These are phyloP conservation scores for Cromileptes altivelis DNA, from an alignment of 2,113 vertebrate species.

Conservation along the genomic window DNA sequence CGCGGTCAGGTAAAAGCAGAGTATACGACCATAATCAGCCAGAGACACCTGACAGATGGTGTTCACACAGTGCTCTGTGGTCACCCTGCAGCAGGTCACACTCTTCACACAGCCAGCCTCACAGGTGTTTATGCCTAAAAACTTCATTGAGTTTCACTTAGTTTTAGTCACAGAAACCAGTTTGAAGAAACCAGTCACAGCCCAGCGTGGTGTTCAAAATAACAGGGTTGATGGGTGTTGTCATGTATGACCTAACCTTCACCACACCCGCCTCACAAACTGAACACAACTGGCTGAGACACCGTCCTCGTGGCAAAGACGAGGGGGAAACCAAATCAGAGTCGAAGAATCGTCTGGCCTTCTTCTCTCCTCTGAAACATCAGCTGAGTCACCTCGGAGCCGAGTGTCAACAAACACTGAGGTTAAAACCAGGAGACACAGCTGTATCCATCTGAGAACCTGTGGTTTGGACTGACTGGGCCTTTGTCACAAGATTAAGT, in stretches of 20 bases:
- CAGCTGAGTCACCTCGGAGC: constrained; percentile 44
- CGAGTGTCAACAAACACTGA: constrained; percentile 32
- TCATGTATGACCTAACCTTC: constrained; percentile 29
- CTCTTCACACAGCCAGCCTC: constrained; percentile 18
- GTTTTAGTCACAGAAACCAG: too few species aligned
- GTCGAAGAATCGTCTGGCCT: not conserved
- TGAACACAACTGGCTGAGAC: constrained; percentile 29
- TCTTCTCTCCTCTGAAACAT: constrained; percentile 32
- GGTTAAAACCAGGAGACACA: constrained; percentile 46
- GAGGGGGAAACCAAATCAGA: constrained; percentile 40
- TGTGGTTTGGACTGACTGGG: constrained; percentile 33
- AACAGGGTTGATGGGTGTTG: constrained; percentile 60
- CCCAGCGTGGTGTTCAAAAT: constrained; percentile 43
- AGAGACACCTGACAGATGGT: constrained; percentile 59
- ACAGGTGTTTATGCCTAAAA: constrained; percentile 17
- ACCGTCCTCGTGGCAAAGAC: constrained; percentile 35
- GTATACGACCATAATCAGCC: constrained; percentile 68
- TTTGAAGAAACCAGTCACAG: constrained; percentile 14
- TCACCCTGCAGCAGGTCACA: constrained; percentile 21
- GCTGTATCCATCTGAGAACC: constrained; percentile 24
- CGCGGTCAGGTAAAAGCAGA: constrained; percentile 65
- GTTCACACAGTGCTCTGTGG: constrained; percentile 56
- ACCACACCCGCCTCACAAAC: constrained; percentile 46
- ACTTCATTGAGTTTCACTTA: not conserved
- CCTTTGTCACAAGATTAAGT: constrained; percentile 30